A percentile compares a stretch with the other conserved stretches of the same genome.
phyloP scores from a whole-genome alignment of 2,797 vertebrate genomes.

The Nannoperca obscura region DNA sequence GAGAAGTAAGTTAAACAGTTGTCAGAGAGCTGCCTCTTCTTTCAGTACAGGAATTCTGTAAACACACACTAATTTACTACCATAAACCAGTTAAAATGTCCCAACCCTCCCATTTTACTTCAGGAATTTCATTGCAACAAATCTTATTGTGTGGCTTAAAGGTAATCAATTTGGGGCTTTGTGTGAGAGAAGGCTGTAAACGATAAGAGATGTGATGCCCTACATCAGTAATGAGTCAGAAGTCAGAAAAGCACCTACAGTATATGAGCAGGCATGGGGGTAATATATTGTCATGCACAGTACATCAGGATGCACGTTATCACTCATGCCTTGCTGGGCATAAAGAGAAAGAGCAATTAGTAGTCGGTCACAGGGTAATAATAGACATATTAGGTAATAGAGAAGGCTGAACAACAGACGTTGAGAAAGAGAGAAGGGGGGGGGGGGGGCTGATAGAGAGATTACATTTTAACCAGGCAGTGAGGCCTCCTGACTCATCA shows the following conservation, averaged over 20 bases:
- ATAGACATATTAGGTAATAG: constrained; percentile 12
- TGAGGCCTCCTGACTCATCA: constrained; percentile 69
- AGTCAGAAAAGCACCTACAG: constrained; percentile 31
- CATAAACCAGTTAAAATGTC: constrained; percentile 59
- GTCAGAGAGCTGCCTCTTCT: constrained; percentile 11
- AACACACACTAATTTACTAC: constrained; percentile 43
- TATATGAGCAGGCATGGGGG: constrained; percentile 9
- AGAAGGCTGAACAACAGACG: background rate
- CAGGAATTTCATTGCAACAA: constrained; percentile 57
- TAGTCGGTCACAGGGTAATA: constrained; percentile 4
- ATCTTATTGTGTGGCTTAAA: constrained; percentile 54
- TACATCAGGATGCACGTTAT: constrained; percentile 30
- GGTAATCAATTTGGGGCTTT: constrained; percentile 62
- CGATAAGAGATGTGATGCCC: constrained; percentile 63
- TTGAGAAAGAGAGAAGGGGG: background rate
- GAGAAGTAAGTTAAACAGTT: constrained; percentile 11
- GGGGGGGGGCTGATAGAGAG: constrained; percentile 31
- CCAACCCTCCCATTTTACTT: constrained; percentile 39
- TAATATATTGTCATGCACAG: constrained; percentile 22
- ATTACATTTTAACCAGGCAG: constrained; percentile 80
- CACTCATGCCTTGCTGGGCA: constrained; percentile 17
- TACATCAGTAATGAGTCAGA: constrained; percentile 38
- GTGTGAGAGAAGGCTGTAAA: constrained; percentile 65
- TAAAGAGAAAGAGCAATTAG: constrained; percentile 25
- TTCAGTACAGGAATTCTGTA: constrained; percentile 38